Percentiles rank a stretch among this genome's conserved stretches.
Evolutionary conservation across 2,797 vertebrate species (phyloP).

Genomic region (Taenioides sp.): DNA sequence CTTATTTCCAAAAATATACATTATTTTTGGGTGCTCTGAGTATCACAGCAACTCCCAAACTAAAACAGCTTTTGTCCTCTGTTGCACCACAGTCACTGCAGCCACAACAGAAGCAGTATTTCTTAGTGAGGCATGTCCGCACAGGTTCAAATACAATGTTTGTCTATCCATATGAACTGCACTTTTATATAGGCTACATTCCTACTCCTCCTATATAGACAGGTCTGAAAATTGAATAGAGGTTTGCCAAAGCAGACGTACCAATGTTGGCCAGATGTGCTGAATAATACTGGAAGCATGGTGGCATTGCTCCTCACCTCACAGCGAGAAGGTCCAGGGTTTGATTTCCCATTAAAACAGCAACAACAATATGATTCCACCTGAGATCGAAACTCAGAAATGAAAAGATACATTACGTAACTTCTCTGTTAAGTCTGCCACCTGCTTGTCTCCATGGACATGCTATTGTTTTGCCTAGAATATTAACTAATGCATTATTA

Average conservation of each 20-base stretch:
- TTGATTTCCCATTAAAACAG: background rate
- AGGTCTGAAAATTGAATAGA: background rate
- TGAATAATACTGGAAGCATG: too few relatives aligned
- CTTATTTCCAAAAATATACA: background rate
- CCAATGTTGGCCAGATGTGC: too few relatives aligned
- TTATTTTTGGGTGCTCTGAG: background rate
- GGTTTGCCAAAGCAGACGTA: background rate
- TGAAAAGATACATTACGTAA: too few relatives aligned
- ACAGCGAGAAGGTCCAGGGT: background rate
- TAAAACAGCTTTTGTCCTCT: background rate
- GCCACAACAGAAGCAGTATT: slow-evolving; percentile 5
- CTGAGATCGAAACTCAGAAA: background rate
- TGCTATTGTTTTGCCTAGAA: too few relatives aligned
- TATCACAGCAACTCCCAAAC: background rate
- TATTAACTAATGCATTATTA: too few relatives aligned
- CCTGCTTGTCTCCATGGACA: too few relatives aligned
- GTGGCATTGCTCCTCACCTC: too few relatives aligned
- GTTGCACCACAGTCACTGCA: background rate
- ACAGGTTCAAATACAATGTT: slow-evolving; percentile 68
- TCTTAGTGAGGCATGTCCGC: slow-evolving; percentile 50
- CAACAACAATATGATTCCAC: background rate
- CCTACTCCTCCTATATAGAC: slow-evolving; percentile 20
- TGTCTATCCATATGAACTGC: slow-evolving; percentile 64
- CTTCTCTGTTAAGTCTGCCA: too few relatives aligned
- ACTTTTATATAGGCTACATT: slow-evolving; percentile 59